These are phyloP conservation scores for Grallaria varia DNA, from an alignment of 2,113 vertebrate genomes.

Conservation along the genomic window DNA sequence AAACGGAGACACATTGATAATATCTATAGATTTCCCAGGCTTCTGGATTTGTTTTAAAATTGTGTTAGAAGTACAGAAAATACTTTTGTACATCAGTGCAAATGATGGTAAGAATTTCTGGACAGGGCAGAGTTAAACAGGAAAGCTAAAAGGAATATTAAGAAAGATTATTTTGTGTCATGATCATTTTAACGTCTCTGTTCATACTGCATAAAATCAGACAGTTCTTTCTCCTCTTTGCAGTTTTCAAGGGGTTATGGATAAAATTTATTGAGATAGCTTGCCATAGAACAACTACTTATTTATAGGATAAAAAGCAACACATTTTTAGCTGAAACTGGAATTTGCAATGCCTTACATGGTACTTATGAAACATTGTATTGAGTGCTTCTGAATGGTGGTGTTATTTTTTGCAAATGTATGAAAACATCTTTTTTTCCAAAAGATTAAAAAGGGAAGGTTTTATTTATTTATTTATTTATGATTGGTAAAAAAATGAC, in stretches of 20 bases:
- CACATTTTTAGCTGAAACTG: background rate
- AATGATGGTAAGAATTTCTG: background rate
- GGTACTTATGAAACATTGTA: background rate
- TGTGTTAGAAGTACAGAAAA: background rate
- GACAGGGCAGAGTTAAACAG: background rate
- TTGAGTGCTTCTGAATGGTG: background rate
- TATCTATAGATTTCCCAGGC: background rate
- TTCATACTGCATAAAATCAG: background rate
- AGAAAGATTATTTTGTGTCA: background rate
- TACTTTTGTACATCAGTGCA: background rate
- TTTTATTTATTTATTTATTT: background rate
- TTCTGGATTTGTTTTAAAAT: background rate
- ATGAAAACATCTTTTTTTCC: background rate
- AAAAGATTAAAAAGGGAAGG: background rate
- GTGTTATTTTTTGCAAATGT: conserved; percentile 24
- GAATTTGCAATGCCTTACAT: background rate
- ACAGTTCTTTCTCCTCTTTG: background rate
- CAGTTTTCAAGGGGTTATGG: background rate
- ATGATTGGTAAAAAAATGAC: conserved; percentile 14
- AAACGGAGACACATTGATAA: background rate
- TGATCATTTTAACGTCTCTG: background rate
- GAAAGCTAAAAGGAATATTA: background rate
- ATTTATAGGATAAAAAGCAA: background rate
- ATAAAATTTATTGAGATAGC: background rate
- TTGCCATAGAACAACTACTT: background rate